Evolutionary conservation across 1,140 invertebrate genomes (phyloP), one percentile per base, ranked within the genome.

Genomic region (Formica selysi): DNA sequence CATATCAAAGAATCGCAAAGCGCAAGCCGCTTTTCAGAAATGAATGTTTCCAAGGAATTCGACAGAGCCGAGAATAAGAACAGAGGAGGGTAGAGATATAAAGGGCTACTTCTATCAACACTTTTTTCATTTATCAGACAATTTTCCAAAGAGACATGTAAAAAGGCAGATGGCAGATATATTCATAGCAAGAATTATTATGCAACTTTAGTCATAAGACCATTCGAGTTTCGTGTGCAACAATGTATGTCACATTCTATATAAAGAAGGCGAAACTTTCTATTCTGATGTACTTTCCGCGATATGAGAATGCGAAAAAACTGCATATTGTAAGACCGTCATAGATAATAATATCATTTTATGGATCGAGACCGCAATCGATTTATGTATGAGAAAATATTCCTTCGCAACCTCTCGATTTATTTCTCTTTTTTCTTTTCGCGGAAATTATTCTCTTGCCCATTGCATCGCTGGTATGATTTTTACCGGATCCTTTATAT

Each of bases 111-210:
- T 70, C 44, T 32, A 48, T 64, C 62, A 22, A 81, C 22, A 71
- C 38, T 73, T 83, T 83, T 44, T 83, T 19, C 26, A 73, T 73
- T 70, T 70, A 70, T 54, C 44, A 54, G 32, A 68, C 76, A 41
- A 48, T 78, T 80, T 68, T 51, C 32, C 32, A 83, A 16, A 73
- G 7, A 57, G 64, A 81, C 29, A 10, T 51, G 29, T 65, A 67
- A 68, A 36, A 51, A 32, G 36, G 11, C 29, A 22, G 5, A 7
- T 11, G 51, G 48, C 48, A 51, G 48, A 79, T 79, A 68, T 68
- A 79, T 67, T 67, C 41, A 26, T 29, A 54, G n/a, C 11, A 26
- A 8, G 13, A 80, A 70, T 80, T 54, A 70, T 71, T 44, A 44
- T 36, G 26, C 54, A 61, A 44, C 29, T 79, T 44, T 29, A 13